phyloP scores from a whole-genome alignment of 2,888 invertebrate genomes.

The Amphiduros pacificus region DNA sequence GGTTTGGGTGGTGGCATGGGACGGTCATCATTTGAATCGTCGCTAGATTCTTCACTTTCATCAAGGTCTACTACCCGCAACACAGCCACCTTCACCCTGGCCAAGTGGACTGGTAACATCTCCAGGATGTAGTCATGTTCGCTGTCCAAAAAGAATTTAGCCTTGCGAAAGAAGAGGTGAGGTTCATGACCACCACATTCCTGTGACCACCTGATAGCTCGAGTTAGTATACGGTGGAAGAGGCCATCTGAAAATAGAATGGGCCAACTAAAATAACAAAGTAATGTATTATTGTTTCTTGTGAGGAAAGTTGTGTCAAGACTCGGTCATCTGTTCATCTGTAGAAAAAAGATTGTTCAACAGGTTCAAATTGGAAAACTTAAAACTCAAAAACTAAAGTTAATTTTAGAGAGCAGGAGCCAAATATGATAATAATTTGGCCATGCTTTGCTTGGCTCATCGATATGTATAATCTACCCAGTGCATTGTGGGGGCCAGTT shows the following conservation, averaged over 20 bases:
- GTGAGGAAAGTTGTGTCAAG: too few species aligned
- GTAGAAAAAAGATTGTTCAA: too few species aligned
- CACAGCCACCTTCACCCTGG: constrained; percentile 51
- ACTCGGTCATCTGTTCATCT: too few species aligned
- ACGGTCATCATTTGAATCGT: constrained; percentile 13
- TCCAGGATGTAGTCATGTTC: constrained; percentile 56
- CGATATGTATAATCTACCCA: too few species aligned
- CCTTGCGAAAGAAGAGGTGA: constrained; percentile 41
- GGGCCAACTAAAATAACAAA: too few species aligned
- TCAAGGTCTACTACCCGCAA: constrained; percentile 39
- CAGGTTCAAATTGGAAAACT: too few species aligned
- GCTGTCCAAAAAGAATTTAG: constrained; percentile 51
- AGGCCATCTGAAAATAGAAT: constrained; percentile 52
- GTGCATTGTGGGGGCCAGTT: too few species aligned
- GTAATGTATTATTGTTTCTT: too few species aligned
- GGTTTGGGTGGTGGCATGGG: constrained; percentile 38
- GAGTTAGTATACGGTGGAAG: constrained; percentile 51
- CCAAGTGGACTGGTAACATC: constrained; percentile 37
- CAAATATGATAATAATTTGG: too few species aligned
- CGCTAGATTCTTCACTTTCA: constrained; percentile 27
- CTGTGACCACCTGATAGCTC: constrained; percentile 51
- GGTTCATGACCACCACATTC: constrained; percentile 49
- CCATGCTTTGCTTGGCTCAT: too few species aligned
- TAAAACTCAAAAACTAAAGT: too few species aligned
- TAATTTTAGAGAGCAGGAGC: too few species aligned